Percentiles rank a stretch among this genome's conserved stretches.
Conservation (phyloP, 2,113 vertebrate species). For the Miniopterus natalensis region DNA sequence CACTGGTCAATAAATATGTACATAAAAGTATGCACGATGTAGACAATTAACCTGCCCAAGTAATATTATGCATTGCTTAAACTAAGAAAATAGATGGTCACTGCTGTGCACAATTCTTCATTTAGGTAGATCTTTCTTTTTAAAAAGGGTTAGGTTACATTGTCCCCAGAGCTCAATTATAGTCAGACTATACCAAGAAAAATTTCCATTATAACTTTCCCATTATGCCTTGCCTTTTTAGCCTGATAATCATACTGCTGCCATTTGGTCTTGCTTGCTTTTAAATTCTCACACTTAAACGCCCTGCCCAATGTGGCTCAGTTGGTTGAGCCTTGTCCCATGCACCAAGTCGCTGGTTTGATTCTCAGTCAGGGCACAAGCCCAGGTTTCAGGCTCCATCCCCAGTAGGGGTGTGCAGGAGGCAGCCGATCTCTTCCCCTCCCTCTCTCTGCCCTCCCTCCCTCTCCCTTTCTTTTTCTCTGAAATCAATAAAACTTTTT, state of each 20-base stretch:
- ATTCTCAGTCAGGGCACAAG: background rate
- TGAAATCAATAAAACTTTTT: background rate
- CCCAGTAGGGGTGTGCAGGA: background rate
- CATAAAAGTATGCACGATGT: slow-evolving; percentile 34
- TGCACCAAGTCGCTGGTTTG: background rate
- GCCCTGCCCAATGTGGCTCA: background rate
- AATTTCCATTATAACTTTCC: slow-evolving; percentile 28
- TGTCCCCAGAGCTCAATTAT: slow-evolving; percentile 42
- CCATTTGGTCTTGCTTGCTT: slow-evolving; percentile 16
- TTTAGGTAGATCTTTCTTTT: slow-evolving; percentile 16
- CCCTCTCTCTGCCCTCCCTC: no score
- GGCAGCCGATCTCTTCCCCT: background rate
- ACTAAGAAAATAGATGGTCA: slow-evolving; percentile 15
- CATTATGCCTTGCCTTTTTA: background rate
- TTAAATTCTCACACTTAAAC: background rate
- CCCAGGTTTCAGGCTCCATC: background rate
- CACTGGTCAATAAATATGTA: slow-evolving; percentile 44
- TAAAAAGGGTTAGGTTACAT: background rate
- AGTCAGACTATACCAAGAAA: slow-evolving; percentile 34
- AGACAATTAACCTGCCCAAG: background rate
- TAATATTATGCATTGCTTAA: slow-evolving; percentile 45
- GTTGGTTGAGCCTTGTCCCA: background rate
- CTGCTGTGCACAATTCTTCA: background rate
- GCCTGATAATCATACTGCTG: background rate
- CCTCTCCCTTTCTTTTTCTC: no score